Evolutionary conservation across 1,140 invertebrate species (phyloP).

Genomic region (Drosophila azteca): DNA sequence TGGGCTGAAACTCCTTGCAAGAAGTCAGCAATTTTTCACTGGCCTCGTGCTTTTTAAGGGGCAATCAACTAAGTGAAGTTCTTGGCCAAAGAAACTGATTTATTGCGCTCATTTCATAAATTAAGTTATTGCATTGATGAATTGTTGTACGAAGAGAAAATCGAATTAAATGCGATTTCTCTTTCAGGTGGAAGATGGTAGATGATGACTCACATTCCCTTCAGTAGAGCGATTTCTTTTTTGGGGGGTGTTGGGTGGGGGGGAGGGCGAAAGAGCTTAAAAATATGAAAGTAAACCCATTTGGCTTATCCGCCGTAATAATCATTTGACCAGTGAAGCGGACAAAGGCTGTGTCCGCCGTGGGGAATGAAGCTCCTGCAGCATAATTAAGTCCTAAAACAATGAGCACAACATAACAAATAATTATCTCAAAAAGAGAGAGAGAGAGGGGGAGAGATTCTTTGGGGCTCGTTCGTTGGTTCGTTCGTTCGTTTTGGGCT

Average conservation of each 20-base stretch:
- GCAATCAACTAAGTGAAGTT: conserved; percentile 55
- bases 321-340: conserved; percentile 37
- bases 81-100: conserved; percentile 32
- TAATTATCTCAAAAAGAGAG: conserved; percentile 48
- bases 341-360: conserved; percentile 16
- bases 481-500: conserved; percentile 1
- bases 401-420: conserved; percentile 62
- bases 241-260: too few species aligned
- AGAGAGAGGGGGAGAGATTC: conserved; percentile 11
- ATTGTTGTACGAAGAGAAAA: too few species aligned
- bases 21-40: conserved; percentile 36
- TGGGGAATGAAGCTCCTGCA: not conserved
- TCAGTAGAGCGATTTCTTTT: too few species aligned
- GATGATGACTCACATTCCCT: too few species aligned
- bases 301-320: conserved; percentile 34
- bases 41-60: not conserved
- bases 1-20: conserved; percentile 8
- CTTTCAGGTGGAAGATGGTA: too few species aligned
- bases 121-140: too few species aligned
- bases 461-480: too few species aligned
- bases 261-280: not conserved
- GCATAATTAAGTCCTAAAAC: conserved; percentile 64
- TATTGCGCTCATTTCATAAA: not conserved
- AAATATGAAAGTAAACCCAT: conserved; percentile 19
- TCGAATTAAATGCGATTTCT: too few species aligned